Conservation (phyloP, 2,113 vertebrate genomes). For the Dermatemys mawii region DNA sequence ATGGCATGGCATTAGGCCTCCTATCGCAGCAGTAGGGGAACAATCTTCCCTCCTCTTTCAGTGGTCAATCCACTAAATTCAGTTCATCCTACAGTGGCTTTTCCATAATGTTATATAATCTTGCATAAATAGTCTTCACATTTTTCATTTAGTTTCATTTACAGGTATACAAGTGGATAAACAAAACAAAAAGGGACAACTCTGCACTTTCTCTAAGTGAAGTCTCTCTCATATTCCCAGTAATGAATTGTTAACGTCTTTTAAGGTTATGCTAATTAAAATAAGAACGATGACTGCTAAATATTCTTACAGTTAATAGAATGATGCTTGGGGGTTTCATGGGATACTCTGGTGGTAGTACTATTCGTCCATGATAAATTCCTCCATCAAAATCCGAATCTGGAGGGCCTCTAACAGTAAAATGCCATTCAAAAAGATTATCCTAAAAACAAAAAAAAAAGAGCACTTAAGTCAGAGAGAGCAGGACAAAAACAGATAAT, state of each 20-base stretch:
- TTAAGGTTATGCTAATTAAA: neutral
- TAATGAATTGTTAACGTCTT: neutral
- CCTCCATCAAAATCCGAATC: constrained; percentile 98
- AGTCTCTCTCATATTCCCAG: neutral
- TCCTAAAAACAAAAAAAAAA: constrained; percentile 82
- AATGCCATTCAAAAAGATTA: constrained; percentile 99
- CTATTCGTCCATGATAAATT: constrained; percentile 95
- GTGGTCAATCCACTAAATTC: neutral
- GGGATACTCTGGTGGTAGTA: constrained; percentile 96
- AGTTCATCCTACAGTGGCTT: neutral
- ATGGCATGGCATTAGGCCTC: neutral
- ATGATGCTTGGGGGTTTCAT: constrained; percentile 99
- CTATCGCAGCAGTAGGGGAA: neutral
- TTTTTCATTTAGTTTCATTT: neutral
- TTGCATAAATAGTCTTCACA: neutral
- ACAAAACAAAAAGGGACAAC: neutral
- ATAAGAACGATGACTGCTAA: neutral
- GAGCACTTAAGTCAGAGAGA: neutral
- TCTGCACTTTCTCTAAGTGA: neutral
- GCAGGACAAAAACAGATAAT: neutral
- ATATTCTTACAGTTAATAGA: constrained; percentile 89
- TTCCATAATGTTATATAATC: neutral
- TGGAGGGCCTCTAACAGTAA: constrained; percentile 95
- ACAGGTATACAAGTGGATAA: neutral
- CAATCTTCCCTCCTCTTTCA: neutral